Conservation (phyloP, 1,140 invertebrate species). For the Apis dorsata region DNA sequence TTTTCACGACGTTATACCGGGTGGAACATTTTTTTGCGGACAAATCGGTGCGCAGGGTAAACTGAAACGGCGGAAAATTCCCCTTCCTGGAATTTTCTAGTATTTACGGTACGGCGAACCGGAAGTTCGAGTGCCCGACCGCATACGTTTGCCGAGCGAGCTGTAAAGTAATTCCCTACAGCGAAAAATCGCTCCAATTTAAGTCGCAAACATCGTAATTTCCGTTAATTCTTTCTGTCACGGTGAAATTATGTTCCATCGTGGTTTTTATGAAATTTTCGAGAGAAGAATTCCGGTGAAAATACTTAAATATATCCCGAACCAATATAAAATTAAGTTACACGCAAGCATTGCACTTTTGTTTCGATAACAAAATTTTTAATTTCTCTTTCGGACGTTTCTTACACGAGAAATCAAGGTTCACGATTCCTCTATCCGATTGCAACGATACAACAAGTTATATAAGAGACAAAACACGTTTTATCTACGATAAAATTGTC, state of each 20-base stretch:
- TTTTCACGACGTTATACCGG: slow-evolving; percentile 17
- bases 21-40: neutral
- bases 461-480: too few species aligned
- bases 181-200: slow-evolving; percentile 41
- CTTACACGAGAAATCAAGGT: too few species aligned
- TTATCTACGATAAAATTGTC: too few species aligned
- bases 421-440: too few species aligned
- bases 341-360: too few species aligned
- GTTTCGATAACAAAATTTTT: too few species aligned
- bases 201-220: slow-evolving; percentile 1
- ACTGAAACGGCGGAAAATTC: neutral
- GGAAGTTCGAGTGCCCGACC: slow-evolving; percentile 6
- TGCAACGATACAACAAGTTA: too few species aligned
- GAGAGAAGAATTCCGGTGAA: too few species aligned
- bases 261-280: too few species aligned
- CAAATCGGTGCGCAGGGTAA: neutral
- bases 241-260: neutral
- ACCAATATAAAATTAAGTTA: too few species aligned
- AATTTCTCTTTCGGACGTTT: too few species aligned
- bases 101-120: slow-evolving; percentile 29
- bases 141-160: neutral
- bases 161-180: slow-evolving; percentile 13
- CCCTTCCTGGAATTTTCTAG: slow-evolving; percentile 1
- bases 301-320: too few species aligned
- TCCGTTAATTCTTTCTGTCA: slow-evolving; percentile 19